Conservation (phyloP, 2,797 vertebrate species). For the Oreonectes daqikongensis region DNA sequence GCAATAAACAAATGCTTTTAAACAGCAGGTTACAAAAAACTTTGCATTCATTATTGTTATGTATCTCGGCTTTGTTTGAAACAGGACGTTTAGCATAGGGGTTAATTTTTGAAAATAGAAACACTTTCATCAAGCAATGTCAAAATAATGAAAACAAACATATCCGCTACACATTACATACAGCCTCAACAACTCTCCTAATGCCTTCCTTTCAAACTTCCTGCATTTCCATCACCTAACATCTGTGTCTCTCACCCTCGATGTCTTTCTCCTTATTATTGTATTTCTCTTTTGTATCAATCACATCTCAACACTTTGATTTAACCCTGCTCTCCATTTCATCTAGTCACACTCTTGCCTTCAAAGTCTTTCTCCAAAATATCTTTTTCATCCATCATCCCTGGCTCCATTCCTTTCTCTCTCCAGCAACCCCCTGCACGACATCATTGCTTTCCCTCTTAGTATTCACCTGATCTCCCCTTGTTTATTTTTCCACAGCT, state of each 20-base stretch:
- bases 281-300: background rate
- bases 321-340: background rate
- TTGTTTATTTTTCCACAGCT: conserved; percentile 23
- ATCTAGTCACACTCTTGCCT: background rate
- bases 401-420: background rate
- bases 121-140: conserved; percentile 54
- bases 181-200: background rate
- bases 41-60: background rate
- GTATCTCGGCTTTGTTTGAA: conserved; percentile 57
- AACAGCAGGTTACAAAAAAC: background rate
- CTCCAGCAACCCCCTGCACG: background rate
- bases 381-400: background rate
- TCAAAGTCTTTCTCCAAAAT: background rate
- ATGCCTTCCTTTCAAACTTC: background rate
- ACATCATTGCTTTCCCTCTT: conserved; percentile 1
- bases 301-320: background rate
- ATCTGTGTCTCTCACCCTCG: background rate
- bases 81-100: conserved; percentile 60
- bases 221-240: background rate
- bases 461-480: background rate
- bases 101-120: conserved; percentile 27
- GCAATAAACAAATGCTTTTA: background rate
- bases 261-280: background rate
- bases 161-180: background rate
- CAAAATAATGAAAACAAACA: background rate